These are phyloP conservation scores for Neomorphus geoffroyi DNA, from an alignment of 2,797 vertebrate species.

Conservation along the genomic window DNA sequence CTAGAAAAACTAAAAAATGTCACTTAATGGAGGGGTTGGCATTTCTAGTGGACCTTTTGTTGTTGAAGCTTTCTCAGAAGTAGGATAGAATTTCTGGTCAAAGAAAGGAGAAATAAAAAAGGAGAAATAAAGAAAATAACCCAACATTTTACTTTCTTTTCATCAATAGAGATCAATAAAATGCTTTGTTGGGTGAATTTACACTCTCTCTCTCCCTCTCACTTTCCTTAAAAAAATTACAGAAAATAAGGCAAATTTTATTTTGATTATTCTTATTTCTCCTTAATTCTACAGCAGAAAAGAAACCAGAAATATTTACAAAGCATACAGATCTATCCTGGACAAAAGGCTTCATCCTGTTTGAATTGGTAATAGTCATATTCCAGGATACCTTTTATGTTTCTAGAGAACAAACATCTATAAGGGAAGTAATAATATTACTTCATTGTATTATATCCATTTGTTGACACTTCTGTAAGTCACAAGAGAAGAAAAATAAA, in stretches of 20 bases:
- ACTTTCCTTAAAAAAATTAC: neutral
- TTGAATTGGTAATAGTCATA: neutral
- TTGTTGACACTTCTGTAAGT: neutral
- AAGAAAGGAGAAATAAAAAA: neutral
- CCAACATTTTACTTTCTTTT: neutral
- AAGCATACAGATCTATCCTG: neutral
- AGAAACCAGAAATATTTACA: slow-evolving; percentile 32
- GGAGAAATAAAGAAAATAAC: neutral
- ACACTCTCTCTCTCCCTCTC: neutral
- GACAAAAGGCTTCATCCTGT: neutral
- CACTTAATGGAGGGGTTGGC: neutral
- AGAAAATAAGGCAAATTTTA: slow-evolving; percentile 20
- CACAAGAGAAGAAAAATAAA: neutral
- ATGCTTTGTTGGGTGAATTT: neutral
- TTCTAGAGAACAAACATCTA: neutral
- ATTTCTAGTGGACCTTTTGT: neutral
- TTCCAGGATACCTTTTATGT: neutral
- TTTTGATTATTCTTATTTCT: neutral
- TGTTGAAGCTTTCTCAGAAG: slow-evolving; percentile 8
- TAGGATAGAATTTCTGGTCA: neutral
- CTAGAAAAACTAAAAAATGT: neutral
- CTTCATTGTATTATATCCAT: neutral
- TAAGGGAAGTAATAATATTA: neutral
- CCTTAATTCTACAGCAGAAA: neutral
- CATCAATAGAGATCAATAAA: neutral